Percentiles rank a stretch among this genome's conserved stretches.
These are phyloP conservation scores for Rosalia funebris DNA, from an alignment of 2,888 invertebrate species.

Conservation along the genomic window DNA sequence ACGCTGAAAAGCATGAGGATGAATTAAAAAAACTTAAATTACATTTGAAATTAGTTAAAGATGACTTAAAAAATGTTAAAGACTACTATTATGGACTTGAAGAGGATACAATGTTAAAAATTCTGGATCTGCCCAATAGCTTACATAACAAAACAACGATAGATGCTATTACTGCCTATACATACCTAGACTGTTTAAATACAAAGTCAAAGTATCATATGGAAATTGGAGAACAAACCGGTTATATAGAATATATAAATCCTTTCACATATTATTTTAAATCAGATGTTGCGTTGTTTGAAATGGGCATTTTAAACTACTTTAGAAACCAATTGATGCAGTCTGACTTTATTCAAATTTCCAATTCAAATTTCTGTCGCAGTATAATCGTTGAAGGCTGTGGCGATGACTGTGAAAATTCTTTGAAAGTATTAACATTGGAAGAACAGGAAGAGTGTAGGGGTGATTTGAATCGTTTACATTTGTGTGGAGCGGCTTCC, in stretches of 20 bases:
- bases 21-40: constrained; percentile 68
- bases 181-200: constrained; percentile 53
- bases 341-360: constrained; percentile 71
- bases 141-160: constrained; percentile 73
- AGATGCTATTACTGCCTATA: constrained; percentile 53
- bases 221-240: constrained; percentile 67
- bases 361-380: constrained; percentile 82
- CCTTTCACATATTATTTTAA: constrained; percentile 72
- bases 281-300: constrained; percentile 78
- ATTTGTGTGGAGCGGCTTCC: constrained; percentile 81
- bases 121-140: constrained; percentile 76
- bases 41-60: constrained; percentile 62
- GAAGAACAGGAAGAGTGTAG: constrained; percentile 68
- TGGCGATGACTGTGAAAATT: constrained; percentile 69
- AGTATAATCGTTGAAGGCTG: constrained; percentile 81
- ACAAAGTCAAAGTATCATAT: constrained; percentile 65
- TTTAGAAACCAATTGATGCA: constrained; percentile 64
- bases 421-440: constrained; percentile 70
- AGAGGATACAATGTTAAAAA: constrained; percentile 72
- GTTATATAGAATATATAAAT: constrained; percentile 70
- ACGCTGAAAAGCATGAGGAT: constrained; percentile 52
- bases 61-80: constrained; percentile 73
- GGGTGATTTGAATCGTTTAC: constrained; percentile 69
- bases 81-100: constrained; percentile 77
- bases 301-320: constrained; percentile 70